Conservation (phyloP, 2,113 vertebrate genomes). For the Thalassoma bifasciatum region DNA sequence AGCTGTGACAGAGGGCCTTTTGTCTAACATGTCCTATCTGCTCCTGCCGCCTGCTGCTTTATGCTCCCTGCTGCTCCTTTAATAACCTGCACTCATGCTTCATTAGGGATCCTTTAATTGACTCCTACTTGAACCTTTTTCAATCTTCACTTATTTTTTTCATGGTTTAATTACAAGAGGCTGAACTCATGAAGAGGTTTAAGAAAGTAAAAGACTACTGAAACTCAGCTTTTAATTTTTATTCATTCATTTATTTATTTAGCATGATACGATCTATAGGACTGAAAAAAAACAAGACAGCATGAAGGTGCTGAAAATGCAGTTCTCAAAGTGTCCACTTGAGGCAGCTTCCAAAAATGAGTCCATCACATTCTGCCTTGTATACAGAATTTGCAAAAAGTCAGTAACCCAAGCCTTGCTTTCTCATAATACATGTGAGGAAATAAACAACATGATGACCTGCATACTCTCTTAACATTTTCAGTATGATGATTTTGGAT, state of each 20-base stretch:
- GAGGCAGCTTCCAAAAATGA: background rate
- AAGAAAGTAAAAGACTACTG: background rate
- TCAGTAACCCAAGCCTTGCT: no score
- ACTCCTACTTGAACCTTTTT: conserved; percentile 56
- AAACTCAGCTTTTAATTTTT: background rate
- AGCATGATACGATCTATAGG: background rate
- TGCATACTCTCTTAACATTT: no score
- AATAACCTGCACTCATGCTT: conserved; percentile 59
- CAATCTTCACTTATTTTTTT: conserved; percentile 42
- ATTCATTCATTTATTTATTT: no score
- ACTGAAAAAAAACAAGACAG: background rate
- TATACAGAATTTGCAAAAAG: no score
- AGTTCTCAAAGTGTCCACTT: background rate
- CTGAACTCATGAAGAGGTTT: background rate
- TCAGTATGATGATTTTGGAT: no score
- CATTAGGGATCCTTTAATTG: conserved; percentile 65
- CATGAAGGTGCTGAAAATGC: background rate
- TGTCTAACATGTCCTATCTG: conserved; percentile 54
- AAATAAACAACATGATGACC: no score
- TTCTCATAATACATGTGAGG: no score
- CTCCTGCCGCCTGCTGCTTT: conserved; percentile 47
- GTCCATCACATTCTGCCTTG: background rate
- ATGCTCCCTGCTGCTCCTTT: conserved; percentile 63
- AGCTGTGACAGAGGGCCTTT: conserved; percentile 59
- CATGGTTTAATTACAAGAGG: conserved; percentile 42